Conservation (phyloP, 2,888 invertebrate genomes). For the Heliconius hortense region DNA sequence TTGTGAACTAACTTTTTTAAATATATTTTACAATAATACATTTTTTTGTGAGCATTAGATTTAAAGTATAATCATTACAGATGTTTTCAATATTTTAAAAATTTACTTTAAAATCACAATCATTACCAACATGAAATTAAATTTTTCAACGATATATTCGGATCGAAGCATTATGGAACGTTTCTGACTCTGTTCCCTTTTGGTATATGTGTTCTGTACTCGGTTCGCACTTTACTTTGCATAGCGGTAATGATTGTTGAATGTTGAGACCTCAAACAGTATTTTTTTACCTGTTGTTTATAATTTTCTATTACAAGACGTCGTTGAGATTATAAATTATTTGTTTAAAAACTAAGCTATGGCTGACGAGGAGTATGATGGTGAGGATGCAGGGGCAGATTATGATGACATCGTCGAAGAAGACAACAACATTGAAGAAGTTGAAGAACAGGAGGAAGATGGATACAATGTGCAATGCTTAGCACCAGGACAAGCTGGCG, state of each 20-base stretch:
- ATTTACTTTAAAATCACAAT: too few relatives aligned
- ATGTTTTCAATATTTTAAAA: too few relatives aligned
- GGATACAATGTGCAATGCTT: conserved; percentile 93
- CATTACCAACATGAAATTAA: too few relatives aligned
- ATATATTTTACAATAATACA: too few relatives aligned
- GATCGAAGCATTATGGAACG: too few relatives aligned
- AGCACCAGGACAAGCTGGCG: conserved; percentile 89
- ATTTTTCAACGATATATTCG: too few relatives aligned
- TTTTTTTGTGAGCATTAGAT: too few relatives aligned
- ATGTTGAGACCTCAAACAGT: background rate
- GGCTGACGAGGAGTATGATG: conserved; percentile 94
- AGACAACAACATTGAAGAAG: conserved; percentile 92
- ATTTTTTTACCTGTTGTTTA: background rate
- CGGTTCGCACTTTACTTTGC: too few relatives aligned
- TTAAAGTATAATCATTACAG: too few relatives aligned
- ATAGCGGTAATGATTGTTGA: background rate
- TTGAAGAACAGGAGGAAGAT: conserved; percentile 94
- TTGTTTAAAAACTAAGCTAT: conserved; percentile 63
- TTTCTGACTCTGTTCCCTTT: too few relatives aligned
- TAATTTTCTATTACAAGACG: background rate
- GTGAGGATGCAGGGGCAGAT: conserved; percentile 90
- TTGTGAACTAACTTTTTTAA: too few relatives aligned
- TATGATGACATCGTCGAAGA: conserved; percentile 93
- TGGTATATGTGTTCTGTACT: too few relatives aligned
- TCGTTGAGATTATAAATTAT: background rate